Conservation (phyloP, 2,797 vertebrate species). For the Tamandua tetradactyla region DNA sequence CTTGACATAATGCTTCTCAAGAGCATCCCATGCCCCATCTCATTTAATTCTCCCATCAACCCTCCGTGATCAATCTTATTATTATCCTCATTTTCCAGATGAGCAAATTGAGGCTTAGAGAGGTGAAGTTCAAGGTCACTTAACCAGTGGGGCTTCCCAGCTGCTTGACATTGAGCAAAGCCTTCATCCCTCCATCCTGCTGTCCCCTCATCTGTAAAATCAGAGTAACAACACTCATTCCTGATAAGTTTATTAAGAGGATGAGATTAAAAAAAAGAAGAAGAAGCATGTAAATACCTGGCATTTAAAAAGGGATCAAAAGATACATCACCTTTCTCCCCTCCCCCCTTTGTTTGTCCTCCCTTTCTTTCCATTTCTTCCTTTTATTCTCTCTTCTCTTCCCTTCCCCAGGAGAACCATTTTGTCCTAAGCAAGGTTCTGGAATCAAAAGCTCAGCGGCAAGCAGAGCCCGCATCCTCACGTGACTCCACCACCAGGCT, state of each 20-base stretch:
- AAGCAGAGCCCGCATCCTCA: slow-evolving; percentile 44
- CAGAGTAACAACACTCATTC: neutral
- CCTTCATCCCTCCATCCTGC: neutral
- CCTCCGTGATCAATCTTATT: neutral
- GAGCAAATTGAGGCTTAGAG: neutral
- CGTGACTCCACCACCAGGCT: slow-evolving; percentile 29
- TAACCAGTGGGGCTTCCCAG: neutral
- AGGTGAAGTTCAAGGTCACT: neutral
- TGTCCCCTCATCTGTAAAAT: neutral
- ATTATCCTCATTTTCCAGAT: neutral
- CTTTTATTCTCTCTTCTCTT: neutral
- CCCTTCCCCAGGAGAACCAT: neutral
- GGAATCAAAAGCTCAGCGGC: neutral
- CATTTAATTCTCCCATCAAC: neutral
- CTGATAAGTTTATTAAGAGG: neutral
- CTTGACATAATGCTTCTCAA: neutral
- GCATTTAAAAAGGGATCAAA: neutral
- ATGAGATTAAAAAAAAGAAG: neutral
- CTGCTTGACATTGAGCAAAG: neutral
- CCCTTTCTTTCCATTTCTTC: neutral
- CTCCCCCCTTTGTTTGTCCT: neutral
- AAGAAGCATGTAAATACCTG: neutral
- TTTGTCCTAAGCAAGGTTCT: neutral
- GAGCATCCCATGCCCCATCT: neutral
- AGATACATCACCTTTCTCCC: neutral